phyloP scores from a whole-genome alignment of 2,113 vertebrate species.

The Sitta europaea region DNA sequence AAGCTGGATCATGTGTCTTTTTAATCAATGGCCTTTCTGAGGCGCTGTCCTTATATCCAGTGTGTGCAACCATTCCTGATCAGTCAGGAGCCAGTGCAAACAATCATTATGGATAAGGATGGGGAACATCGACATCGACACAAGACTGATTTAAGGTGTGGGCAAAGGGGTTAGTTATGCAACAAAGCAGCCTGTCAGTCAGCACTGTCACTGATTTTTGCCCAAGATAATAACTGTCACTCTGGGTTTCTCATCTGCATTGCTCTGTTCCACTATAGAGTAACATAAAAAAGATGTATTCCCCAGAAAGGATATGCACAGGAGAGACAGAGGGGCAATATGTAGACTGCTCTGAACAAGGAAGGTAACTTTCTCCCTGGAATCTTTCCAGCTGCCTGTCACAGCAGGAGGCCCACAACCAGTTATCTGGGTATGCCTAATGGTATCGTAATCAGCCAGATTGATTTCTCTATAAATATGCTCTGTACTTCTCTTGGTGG shows the following conservation, averaged over 20 bases:
- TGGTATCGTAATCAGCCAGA: background rate
- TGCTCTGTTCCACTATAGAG: no score
- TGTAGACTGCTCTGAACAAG: background rate
- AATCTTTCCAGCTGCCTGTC: background rate
- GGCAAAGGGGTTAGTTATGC: background rate
- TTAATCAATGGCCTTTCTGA: background rate
- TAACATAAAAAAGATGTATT: background rate
- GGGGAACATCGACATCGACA: background rate
- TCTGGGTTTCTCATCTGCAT: background rate
- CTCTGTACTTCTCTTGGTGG: background rate
- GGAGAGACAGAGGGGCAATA: fast-evolving
- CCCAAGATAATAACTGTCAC: background rate
- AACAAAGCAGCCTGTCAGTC: background rate
- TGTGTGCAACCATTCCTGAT: background rate
- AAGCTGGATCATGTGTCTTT: background rate
- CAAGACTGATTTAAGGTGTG: background rate
- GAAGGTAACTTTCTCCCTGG: background rate
- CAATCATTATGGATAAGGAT: fast-evolving
- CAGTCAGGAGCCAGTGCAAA: background rate
- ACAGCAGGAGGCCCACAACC: background rate
- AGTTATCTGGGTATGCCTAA: background rate
- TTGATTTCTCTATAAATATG: background rate
- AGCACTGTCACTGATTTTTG: background rate
- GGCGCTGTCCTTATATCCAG: background rate
- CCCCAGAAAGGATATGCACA: background rate